Conservation (phyloP, 2,888 invertebrate species). For the Lepidocyrtinus sp. region DNA sequence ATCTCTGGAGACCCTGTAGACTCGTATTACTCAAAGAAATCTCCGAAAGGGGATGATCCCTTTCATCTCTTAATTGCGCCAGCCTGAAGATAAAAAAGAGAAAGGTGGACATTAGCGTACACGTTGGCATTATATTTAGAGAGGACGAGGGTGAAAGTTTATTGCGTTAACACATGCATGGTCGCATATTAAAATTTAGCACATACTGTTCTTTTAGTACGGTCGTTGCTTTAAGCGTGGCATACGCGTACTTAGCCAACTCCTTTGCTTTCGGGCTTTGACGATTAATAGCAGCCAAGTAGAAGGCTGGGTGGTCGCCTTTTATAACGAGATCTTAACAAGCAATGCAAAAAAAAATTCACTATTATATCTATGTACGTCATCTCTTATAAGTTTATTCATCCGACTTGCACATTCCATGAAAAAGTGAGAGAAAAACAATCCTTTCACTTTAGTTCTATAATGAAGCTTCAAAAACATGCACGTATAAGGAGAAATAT, state of each 20-base stretch:
- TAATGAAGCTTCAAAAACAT: too few relatives aligned
- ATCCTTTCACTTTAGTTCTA: too few relatives aligned
- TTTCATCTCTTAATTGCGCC: constrained; percentile 65
- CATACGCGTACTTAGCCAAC: constrained; percentile 80
- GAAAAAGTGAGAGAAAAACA: too few relatives aligned
- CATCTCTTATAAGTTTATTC: background rate
- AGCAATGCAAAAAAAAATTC: constrained; percentile 16
- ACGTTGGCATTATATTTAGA: background rate
- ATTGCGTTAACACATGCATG: background rate
- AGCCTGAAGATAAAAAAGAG: constrained; percentile 53
- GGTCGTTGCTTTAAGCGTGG: constrained; percentile 79
- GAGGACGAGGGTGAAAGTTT: background rate
- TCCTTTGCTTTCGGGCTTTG: constrained; percentile 78
- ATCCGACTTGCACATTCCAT: background rate
- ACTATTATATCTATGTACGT: background rate
- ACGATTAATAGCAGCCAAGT: constrained; percentile 82
- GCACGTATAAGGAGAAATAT: too few relatives aligned
- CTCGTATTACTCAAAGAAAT: constrained; percentile 72
- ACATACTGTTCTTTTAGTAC: constrained; percentile 77
- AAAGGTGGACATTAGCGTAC: too few relatives aligned
- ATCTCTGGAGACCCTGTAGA: constrained; percentile 75
- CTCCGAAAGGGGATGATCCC: constrained; percentile 64
- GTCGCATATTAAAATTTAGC: background rate
- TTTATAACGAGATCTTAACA: constrained; percentile 78
- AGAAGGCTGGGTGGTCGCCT: constrained; percentile 79